Conservation (phyloP, 1,140 invertebrate species). For the Monochamus saltuarius region DNA sequence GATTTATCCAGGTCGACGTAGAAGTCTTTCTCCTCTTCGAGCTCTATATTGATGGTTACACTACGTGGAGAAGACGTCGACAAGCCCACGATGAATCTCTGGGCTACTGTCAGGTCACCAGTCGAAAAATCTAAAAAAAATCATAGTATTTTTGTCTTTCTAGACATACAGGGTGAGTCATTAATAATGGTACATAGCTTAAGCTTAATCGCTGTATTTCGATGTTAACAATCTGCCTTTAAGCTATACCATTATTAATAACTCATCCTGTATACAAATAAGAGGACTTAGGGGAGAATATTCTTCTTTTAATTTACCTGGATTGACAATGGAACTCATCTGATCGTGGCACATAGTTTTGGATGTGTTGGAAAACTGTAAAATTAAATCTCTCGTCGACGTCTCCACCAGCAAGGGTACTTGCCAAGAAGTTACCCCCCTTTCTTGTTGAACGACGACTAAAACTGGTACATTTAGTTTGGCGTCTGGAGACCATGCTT, state of each 20-base stretch:
- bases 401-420: slow-evolving; percentile 63
- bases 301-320: slow-evolving; percentile 13
- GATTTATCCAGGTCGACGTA: slow-evolving; percentile 54
- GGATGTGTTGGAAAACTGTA: slow-evolving; percentile 59
- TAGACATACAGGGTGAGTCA: too few relatives aligned
- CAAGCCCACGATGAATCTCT: slow-evolving; percentile 61
- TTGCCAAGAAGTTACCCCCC: slow-evolving; percentile 66
- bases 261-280: background rate
- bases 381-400: slow-evolving; percentile 45
- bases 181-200: too few relatives aligned
- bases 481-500: slow-evolving; percentile 30
- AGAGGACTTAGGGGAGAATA: too few relatives aligned
- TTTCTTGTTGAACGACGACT: slow-evolving; percentile 44
- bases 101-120: slow-evolving; percentile 20
- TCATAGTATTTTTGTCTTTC: background rate
- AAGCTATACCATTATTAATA: background rate
- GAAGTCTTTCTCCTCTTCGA: slow-evolving; percentile 60
- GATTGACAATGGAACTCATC: slow-evolving; percentile 33
- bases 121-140: slow-evolving; percentile 27
- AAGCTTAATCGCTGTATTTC: too few relatives aligned
- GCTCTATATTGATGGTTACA: slow-evolving; percentile 55
- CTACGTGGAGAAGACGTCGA: slow-evolving; percentile 59
- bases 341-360: slow-evolving; percentile 66
- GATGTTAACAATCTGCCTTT: too few relatives aligned
- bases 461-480: slow-evolving; percentile 32